These are phyloP conservation scores for Graptemys geographica DNA, from an alignment of 2,797 vertebrate species.

Conservation along the genomic window DNA sequence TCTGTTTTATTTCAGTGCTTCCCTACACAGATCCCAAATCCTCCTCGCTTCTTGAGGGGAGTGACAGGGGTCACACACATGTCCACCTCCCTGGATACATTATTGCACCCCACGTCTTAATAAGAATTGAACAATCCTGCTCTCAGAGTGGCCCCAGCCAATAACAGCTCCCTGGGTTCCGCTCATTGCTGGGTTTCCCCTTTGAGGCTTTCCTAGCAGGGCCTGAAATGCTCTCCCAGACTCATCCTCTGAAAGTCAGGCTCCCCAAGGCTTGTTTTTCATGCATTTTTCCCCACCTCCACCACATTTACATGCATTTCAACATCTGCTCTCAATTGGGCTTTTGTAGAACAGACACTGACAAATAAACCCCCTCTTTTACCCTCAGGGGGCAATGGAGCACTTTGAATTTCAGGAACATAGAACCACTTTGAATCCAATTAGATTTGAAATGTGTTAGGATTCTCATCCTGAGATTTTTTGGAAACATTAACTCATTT, in stretches of 20 bases:
- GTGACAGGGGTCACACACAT: background rate
- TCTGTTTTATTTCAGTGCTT: no score
- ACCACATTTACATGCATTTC: background rate
- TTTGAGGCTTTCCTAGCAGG: background rate
- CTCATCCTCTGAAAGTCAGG: slow-evolving; percentile 5
- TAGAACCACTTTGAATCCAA: background rate
- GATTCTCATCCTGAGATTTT: background rate
- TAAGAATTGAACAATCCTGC: background rate
- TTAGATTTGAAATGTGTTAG: background rate
- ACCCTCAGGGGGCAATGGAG: background rate
- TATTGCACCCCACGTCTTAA: background rate
- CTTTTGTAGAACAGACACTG: background rate
- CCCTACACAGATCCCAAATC: no score
- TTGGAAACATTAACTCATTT: background rate
- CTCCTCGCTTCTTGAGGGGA: background rate
- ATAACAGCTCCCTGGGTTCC: background rate
- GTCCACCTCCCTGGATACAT: background rate
- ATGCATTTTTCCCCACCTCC: background rate
- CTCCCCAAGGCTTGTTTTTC: background rate
- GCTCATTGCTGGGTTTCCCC: background rate
- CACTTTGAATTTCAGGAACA: background rate
- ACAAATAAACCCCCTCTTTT: background rate
- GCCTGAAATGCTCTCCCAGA: background rate
- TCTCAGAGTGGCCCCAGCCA: background rate
- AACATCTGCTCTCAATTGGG: background rate